phyloP scores from a whole-genome alignment of 2,797 vertebrate genomes.

The Thalassophryne amazonica region DNA sequence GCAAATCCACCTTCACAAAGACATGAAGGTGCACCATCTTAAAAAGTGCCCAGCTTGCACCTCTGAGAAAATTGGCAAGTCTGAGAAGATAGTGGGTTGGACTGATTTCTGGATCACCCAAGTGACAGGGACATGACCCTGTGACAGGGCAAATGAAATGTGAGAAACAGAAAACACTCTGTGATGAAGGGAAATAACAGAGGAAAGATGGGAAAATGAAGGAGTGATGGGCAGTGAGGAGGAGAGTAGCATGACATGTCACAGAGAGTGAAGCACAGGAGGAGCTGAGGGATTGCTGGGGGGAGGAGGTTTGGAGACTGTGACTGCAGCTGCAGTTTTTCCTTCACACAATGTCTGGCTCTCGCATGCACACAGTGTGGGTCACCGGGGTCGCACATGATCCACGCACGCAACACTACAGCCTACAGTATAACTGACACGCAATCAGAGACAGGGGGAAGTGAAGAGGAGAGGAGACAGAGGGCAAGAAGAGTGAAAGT shows the following conservation, averaged over 20 bases:
- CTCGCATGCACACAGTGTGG: slow-evolving; percentile 52
- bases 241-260: not conserved
- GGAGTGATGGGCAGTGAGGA: not conserved
- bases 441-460: slow-evolving; percentile 40
- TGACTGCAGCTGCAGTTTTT: slow-evolving; percentile 54
- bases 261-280: slow-evolving; percentile 9
- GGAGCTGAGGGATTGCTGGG: slow-evolving; percentile 5
- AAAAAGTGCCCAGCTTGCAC: too few species aligned
- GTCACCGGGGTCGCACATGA: slow-evolving; percentile 32
- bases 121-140: too few species aligned
- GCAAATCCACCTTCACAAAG: too few species aligned
- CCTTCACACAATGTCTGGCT: slow-evolving; percentile 61
- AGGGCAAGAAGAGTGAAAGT: slow-evolving; percentile 14
- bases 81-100: too few species aligned
- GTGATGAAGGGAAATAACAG: not conserved
- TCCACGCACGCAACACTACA: slow-evolving; percentile 27
- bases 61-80: too few species aligned
- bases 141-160: too few species aligned
- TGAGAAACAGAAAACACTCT: not conserved
- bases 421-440: slow-evolving; percentile 37
- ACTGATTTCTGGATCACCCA: too few species aligned
- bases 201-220: not conserved
- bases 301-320: slow-evolving; percentile 27
- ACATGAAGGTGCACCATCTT: too few species aligned
- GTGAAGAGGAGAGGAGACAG: slow-evolving; percentile 5